Base-by-base conservation (phyloP, 2,888 invertebrate genomes). In the Ametastegia equiseti region DNA sequence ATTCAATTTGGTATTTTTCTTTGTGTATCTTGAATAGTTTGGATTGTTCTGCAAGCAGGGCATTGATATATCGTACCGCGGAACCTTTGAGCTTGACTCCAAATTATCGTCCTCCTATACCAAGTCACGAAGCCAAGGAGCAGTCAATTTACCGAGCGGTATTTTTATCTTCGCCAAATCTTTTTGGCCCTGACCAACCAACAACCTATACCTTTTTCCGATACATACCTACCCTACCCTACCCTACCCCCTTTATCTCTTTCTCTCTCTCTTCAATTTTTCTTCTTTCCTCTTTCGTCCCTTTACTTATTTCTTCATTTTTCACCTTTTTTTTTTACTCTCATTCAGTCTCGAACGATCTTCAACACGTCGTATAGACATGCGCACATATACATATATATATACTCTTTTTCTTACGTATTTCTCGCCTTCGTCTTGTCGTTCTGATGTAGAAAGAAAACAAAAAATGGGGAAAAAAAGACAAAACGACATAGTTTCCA, bases 1-100 rank as follows among this genome's bases (percentile, higher is more conserved):
- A 91, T 91, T 91, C 91, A 91, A 91, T 91, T 91, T 90, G 91
- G 91, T 91, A 91, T 91, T 91, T 91, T 91, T 91, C 91, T 91
- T 91, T 91, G 91, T 91, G 91, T 90, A 91, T 91, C 90, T 90
- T 90, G 88, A 90, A 91, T 91, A 91, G 91, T 91, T 91, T 84
- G 91, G 89, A 91, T 91, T 91, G 91, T 91, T 91, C 88, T 88
- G 90, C 91, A 89, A 91, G 89, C 90, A 88, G 89, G 89, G 90
- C 91, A 91, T 91, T 91, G 91, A 91, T 91, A 91, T 91, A 91
- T 91, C 91, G 91, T 90, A 86, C 87, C 90, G 91, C 91, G 91
- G 91, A 89, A 90, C 91, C 91, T 91, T 91, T 91, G 91, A 91
- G 88, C 81, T 83, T 84, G 84, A 85, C 87, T 84, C 77, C 77